A percentile compares a stretch with the other conserved stretches of the same genome.
Evolutionary conservation across 1,140 invertebrate species (phyloP).

Genomic region (Diabrotica undecimpunctata): DNA sequence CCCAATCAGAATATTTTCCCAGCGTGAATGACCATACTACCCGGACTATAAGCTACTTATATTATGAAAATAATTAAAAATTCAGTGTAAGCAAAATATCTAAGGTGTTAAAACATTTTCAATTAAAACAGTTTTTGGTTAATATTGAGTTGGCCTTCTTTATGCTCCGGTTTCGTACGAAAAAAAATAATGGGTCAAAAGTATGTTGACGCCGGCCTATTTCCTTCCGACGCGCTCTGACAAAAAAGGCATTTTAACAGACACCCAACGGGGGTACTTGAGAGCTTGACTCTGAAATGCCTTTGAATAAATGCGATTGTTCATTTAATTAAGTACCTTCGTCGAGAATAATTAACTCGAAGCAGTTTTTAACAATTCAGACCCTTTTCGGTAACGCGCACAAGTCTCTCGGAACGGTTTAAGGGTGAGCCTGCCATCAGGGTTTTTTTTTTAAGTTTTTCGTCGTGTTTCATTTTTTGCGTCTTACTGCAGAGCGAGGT

Average conservation of each 20-base stretch:
- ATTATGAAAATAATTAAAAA: no score
- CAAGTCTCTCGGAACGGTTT: not conserved
- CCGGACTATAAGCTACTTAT: no score
- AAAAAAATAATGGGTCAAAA: no score
- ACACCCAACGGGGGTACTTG: not conserved
- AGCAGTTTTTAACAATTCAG: slow-evolving; percentile 13
- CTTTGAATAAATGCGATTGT: slow-evolving; percentile 29
- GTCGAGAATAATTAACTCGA: slow-evolving; percentile 10
- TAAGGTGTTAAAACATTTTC: no score
- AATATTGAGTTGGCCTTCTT: no score
- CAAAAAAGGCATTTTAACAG: not conserved
- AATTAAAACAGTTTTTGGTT: no score
- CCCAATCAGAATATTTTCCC: no score
- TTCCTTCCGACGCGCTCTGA: not conserved
- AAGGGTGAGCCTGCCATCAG: not conserved
- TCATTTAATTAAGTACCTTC: slow-evolving; percentile 26
- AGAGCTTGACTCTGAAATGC: slow-evolving; percentile 10
- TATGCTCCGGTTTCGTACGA: no score
- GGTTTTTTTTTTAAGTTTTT: not conserved
- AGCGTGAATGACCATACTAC: no score
- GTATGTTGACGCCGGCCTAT: not conserved
- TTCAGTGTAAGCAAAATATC: no score
- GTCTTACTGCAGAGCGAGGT: not conserved
- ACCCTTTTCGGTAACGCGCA: slow-evolving; percentile 13
- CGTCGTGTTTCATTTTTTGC: not conserved